Evolutionary conservation across 2,113 vertebrate species (phyloP).

Genomic region (Bubo blakistoni): DNA sequence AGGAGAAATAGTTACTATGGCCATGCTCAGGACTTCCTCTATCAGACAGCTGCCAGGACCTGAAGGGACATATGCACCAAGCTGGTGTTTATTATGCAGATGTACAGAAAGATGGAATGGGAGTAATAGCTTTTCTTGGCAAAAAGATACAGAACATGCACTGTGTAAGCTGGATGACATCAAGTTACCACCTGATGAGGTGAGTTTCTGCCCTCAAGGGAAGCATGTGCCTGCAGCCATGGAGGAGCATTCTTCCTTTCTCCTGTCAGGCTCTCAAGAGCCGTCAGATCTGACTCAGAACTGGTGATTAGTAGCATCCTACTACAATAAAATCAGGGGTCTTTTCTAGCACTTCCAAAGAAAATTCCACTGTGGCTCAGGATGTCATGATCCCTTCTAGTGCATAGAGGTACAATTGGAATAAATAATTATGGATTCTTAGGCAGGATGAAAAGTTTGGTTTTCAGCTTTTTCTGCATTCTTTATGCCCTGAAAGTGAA

Average conservation of each 20-base stretch:
- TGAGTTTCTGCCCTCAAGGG: constrained; percentile 49
- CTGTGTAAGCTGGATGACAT: constrained; percentile 82
- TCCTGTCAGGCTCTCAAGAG: neutral
- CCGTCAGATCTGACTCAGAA: neutral
- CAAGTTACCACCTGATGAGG: constrained; percentile 84
- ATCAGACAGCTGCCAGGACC: constrained; percentile 89
- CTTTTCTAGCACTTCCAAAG: neutral
- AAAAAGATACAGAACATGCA: constrained; percentile 87
- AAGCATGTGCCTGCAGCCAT: neutral
- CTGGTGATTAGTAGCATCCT: neutral
- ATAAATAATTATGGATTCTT: neutral
- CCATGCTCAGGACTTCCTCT: constrained; percentile 76
- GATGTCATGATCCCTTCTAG: neutral
- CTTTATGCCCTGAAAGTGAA: neutral
- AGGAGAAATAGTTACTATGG: constrained; percentile 88
- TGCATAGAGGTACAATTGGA: neutral
- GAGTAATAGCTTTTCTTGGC: constrained; percentile 84
- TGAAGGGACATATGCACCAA: constrained; percentile 86
- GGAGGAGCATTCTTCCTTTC: neutral
- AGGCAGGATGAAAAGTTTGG: neutral
- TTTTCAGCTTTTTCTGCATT: neutral
- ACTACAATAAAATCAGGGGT: neutral
- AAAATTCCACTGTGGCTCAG: neutral
- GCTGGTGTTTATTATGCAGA: constrained; percentile 86
- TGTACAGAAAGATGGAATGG: constrained; percentile 83